Evolutionary conservation across 2,113 vertebrate species (phyloP).

Genomic region (Cyprinodon brontotheroides): DNA sequence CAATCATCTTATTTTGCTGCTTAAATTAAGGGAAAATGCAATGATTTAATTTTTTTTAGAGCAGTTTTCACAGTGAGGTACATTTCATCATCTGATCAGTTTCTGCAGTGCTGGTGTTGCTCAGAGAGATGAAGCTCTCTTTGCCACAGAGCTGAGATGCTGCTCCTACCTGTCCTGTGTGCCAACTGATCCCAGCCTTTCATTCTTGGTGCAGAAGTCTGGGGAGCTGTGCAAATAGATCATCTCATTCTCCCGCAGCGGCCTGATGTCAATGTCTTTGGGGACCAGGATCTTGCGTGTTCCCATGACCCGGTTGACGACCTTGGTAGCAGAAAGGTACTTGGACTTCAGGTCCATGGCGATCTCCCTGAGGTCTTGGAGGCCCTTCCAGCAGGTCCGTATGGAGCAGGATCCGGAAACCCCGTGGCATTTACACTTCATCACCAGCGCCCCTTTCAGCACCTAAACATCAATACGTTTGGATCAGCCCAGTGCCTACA

Average conservation of each 20-base stretch:
- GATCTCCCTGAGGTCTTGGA: conserved; percentile 92
- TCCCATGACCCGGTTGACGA: conserved; percentile 93
- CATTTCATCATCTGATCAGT: too few species aligned
- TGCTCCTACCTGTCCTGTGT: conserved; percentile 92
- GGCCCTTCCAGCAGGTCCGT: conserved; percentile 96
- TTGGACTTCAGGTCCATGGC: conserved; percentile 94
- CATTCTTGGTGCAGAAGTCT: conserved; percentile 93
- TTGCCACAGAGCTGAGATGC: background rate
- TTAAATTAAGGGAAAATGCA: too few species aligned
- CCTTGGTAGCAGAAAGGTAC: conserved; percentile 96
- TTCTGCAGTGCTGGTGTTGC: too few species aligned
- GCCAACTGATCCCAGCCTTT: conserved; percentile 92
- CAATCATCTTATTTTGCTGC: too few species aligned
- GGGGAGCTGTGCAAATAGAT: conserved; percentile 97
- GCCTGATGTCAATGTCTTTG: conserved; percentile 96
- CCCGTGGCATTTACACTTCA: conserved; percentile 98
- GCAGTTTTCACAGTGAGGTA: too few species aligned
- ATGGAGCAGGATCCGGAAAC: conserved; percentile 98
- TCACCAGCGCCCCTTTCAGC: conserved; percentile 89
- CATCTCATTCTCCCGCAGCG: conserved; percentile 92
- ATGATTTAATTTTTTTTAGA: too few species aligned
- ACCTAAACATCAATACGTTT: conserved; percentile 71
- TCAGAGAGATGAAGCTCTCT: background rate
- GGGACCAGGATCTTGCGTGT: conserved; percentile 98
- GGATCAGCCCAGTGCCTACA: background rate